phyloP scores from a whole-genome alignment of 2,113 vertebrate species.

The Athene noctua region DNA sequence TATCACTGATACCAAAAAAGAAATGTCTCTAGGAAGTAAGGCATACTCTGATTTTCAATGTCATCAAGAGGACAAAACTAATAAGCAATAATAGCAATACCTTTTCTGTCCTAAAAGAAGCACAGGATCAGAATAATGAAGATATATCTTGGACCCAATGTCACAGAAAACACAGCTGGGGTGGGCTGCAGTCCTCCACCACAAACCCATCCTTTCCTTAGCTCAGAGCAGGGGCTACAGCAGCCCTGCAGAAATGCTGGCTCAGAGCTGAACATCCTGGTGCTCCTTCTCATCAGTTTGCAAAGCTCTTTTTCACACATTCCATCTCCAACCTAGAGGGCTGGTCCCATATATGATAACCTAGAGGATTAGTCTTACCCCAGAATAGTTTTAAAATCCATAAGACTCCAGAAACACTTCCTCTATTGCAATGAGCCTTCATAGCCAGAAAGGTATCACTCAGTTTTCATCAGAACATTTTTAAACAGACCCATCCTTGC shows the following conservation, averaged over 20 bases:
- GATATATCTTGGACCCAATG: fast-evolving
- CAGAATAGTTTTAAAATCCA: background rate
- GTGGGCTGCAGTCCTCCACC: background rate
- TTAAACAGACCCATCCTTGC: background rate
- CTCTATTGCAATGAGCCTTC: background rate
- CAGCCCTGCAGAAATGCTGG: background rate
- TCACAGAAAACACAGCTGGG: background rate
- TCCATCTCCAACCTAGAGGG: background rate
- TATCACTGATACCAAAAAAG: background rate
- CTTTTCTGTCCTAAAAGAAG: background rate
- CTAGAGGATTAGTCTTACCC: background rate
- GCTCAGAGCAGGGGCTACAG: background rate
- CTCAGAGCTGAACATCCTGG: fast-evolving
- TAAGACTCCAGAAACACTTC: background rate
- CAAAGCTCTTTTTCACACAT: background rate
- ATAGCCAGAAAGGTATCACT: background rate
- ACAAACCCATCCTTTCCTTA: background rate
- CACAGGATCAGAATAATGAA: background rate
- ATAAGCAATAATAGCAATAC: background rate
- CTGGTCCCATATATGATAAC: background rate
- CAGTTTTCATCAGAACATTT: background rate
- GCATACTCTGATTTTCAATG: background rate
- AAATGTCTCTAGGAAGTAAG: background rate
- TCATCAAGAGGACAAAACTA: background rate
- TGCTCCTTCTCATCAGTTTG: background rate